phyloP scores from a whole-genome alignment of 2,113 vertebrate species.

The Calidris pygmaea region DNA sequence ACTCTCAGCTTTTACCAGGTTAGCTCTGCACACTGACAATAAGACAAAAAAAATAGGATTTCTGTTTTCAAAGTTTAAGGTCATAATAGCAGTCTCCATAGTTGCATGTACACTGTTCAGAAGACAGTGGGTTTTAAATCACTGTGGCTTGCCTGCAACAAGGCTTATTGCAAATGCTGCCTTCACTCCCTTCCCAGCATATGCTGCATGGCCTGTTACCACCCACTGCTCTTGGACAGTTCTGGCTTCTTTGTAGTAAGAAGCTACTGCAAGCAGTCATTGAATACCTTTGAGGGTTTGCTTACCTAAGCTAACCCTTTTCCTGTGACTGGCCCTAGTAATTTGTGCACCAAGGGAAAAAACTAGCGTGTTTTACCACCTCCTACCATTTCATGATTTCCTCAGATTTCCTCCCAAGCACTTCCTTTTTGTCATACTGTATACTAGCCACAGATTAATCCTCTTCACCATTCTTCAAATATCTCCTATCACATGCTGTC shows the following conservation, averaged over 20 bases:
- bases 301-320: constrained; percentile 1
- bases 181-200: background rate
- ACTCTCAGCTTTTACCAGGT: background rate
- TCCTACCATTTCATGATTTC: background rate
- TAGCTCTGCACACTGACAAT: background rate
- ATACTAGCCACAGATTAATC: background rate
- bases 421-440: background rate
- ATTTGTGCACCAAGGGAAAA: constrained; percentile 1
- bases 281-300: constrained; percentile 10
- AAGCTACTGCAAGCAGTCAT: background rate
- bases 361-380: background rate
- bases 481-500: background rate
- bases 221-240: background rate
- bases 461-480: background rate
- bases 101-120: background rate
- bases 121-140: background rate
- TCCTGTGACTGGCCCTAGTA: background rate
- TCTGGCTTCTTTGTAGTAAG: background rate
- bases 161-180: background rate
- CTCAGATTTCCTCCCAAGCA: background rate
- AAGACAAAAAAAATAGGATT: background rate
- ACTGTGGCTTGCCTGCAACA: background rate
- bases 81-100: background rate
- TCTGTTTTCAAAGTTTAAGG: background rate
- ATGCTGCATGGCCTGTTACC: background rate